A percentile compares a stretch with the other conserved stretches of the same genome.
Conservation (phyloP, 2,888 invertebrate species). For the Hermaeophaga mercurialis region DNA sequence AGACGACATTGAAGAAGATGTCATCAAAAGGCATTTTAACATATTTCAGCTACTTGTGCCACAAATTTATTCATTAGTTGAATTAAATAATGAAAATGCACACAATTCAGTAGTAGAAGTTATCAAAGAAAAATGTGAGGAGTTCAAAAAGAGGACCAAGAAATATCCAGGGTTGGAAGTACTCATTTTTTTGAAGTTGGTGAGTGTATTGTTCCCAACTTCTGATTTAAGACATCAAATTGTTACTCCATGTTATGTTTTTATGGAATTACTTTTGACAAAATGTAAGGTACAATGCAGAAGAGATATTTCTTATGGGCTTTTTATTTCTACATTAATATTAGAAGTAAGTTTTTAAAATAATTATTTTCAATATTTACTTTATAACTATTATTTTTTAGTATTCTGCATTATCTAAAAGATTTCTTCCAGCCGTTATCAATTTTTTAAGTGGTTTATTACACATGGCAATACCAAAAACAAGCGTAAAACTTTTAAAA, state of each 20-base stretch:
- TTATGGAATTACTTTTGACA: constrained; percentile 80
- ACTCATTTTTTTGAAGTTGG: constrained; percentile 80
- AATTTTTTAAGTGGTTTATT: constrained; percentile 80
- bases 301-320: constrained; percentile 75
- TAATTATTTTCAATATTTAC: too few species aligned
- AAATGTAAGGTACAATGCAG: constrained; percentile 67
- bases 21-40: constrained; percentile 63
- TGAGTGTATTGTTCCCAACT: constrained; percentile 82
- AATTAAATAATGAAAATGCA: constrained; percentile 71
- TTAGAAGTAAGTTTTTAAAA: constrained; percentile 65
- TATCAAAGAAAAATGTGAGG: constrained; percentile 72
- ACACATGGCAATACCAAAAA: constrained; percentile 71
- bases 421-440: constrained; percentile 79
- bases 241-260: constrained; percentile 82
- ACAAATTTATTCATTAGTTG: constrained; percentile 70
- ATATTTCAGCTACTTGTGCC: constrained; percentile 63
- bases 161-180: constrained; percentile 70
- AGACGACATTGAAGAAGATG: constrained; percentile 50
- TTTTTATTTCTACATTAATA: constrained; percentile 74
- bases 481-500: constrained; percentile 64
- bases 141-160: constrained; percentile 65
- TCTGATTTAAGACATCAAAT: constrained; percentile 90
- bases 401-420: constrained; percentile 78
- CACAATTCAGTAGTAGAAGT: constrained; percentile 71
- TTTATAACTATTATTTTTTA: too few species aligned